Percentiles rank a stretch among this genome's conserved stretches.
Conservation (phyloP, 1,140 invertebrate genomes). For the Bombus ignitus region DNA sequence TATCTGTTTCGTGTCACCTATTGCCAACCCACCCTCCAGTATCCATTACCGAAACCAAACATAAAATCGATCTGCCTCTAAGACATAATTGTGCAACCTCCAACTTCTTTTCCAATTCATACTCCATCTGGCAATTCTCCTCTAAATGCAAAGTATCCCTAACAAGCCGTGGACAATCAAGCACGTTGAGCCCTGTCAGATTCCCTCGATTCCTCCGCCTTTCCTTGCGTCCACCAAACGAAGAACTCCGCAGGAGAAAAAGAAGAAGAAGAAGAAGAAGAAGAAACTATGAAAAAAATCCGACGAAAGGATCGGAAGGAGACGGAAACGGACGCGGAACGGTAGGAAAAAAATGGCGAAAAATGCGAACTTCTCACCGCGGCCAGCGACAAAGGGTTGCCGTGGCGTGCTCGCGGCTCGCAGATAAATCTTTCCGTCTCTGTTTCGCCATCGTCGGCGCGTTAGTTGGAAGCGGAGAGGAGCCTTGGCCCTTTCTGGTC, state of each 20-base stretch:
- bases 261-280: too few relatives aligned
- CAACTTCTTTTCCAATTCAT: neutral
- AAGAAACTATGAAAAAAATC: conserved; percentile 50
- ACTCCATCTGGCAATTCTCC: neutral
- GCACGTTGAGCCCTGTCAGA: neutral
- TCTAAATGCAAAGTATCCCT: neutral
- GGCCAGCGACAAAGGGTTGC: conserved; percentile 79
- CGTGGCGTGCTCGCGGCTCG: conserved; percentile 61
- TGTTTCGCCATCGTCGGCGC: conserved; percentile 35
- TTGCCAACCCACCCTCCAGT: neutral
- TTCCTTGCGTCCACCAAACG: neutral
- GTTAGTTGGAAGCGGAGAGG: conserved; percentile 46
- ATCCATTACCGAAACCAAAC: neutral
- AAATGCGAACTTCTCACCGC: conserved; percentile 82
- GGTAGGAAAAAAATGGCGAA: conserved; percentile 79
- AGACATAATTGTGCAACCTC: neutral
- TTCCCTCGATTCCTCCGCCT: neutral
- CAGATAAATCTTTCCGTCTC: conserved; percentile 78
- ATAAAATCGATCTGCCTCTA: neutral
- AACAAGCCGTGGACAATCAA: neutral
- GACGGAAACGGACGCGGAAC: conserved; percentile 16
- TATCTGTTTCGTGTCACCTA: neutral
- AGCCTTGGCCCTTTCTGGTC: conserved; percentile 53
- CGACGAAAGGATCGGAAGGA: conserved; percentile 31
- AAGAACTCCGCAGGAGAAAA: neutral